Conservation (phyloP, 2,888 invertebrate genomes). For the Torymus aiolomorphi region DNA sequence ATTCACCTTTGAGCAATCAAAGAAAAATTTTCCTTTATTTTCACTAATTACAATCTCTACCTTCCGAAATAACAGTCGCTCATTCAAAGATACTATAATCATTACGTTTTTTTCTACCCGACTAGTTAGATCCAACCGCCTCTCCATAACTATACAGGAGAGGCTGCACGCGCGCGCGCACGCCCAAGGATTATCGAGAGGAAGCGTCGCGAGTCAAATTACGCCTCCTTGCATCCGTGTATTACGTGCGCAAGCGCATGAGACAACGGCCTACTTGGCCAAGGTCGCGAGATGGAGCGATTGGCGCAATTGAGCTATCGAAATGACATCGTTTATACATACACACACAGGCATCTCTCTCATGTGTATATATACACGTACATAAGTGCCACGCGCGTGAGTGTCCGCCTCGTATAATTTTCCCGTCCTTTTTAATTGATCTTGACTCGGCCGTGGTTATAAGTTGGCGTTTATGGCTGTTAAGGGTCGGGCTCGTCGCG, state of each 20-base stretch:
- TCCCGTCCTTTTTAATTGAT: background rate
- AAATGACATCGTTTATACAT: slow-evolving; percentile 50
- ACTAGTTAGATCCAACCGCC: no score
- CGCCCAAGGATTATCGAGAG: slow-evolving; percentile 13
- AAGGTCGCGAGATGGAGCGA: slow-evolving; percentile 32
- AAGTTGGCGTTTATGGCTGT: background rate
- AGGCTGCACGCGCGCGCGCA: no score
- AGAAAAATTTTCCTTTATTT: no score
- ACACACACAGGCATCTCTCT: no score
- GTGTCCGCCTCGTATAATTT: slow-evolving; percentile 3
- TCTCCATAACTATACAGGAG: no score
- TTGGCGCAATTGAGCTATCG: slow-evolving; percentile 57
- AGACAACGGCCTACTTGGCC: slow-evolving; percentile 42
- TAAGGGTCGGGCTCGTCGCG: background rate
- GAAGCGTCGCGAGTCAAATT: slow-evolving; percentile 1
- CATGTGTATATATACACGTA: no score
- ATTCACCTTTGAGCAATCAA: no score
- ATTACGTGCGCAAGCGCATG: background rate
- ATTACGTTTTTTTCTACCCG: no score
- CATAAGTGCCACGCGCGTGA: background rate
- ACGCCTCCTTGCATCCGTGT: background rate
- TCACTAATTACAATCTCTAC: no score
- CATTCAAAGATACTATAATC: no score
- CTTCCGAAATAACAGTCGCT: no score
- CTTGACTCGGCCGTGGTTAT: background rate